These are phyloP conservation scores for Onychomys leucogaster DNA, from an alignment of 2,797 vertebrate genomes.

Conservation along the genomic window DNA sequence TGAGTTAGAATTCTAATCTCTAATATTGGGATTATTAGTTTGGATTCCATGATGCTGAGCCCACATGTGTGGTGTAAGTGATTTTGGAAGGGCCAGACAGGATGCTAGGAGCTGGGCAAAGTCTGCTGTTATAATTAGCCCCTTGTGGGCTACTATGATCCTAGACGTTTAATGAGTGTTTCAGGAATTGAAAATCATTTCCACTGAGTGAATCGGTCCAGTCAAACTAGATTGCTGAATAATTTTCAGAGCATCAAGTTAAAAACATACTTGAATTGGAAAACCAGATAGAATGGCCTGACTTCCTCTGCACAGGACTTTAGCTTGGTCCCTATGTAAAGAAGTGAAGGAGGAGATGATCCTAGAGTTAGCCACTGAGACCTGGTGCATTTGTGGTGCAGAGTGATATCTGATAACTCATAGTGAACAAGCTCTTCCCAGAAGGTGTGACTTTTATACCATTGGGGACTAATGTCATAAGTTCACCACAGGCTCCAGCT, in stretches of 20 bases:
- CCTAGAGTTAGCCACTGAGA: background rate
- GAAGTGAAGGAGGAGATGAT: conserved; percentile 3
- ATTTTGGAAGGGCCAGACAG: background rate
- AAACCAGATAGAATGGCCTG: background rate
- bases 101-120: background rate
- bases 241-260: background rate
- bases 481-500: accelerated
- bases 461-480: background rate
- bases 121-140: background rate
- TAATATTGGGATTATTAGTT: background rate
- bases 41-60: background rate
- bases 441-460: background rate
- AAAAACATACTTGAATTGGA: conserved; percentile 13
- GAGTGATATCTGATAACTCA: background rate
- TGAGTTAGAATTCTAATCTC: conserved; percentile 10
- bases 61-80: background rate
- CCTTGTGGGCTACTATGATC: background rate
- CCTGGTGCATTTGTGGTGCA: background rate
- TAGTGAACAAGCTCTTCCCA: background rate
- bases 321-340: background rate
- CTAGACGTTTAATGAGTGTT: conserved; percentile 5
- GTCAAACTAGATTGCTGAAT: background rate
- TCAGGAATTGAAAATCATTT: conserved; percentile 36
- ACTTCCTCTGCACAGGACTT: background rate
- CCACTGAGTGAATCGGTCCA: background rate